Base-by-base conservation (phyloP, 92 coral and sea anemone species). In the Ricordea florida region DNA sequence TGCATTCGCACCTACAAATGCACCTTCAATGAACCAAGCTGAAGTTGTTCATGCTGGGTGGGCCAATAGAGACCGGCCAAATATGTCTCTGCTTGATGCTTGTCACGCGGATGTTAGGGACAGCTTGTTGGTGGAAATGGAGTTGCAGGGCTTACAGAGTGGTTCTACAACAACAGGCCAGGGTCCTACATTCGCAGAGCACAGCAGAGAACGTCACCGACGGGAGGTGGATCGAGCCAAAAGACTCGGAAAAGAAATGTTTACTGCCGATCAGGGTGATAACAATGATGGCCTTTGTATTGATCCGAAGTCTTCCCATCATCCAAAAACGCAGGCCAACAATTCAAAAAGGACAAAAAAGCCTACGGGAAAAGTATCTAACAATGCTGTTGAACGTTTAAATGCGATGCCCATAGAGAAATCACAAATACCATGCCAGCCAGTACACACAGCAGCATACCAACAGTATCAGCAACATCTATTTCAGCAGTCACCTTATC, bases 41-140 rank as follows among this genome's bases (percentile, higher is more conserved):
- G 85, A 85, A 48, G 85, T 89, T 2, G 32, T 85, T 23, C 85
- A 84, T 55, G 87, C 85, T 14, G 27, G 90, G 20, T 89, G 94
- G 87, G 37, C 88, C 21, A 72, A 89, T 53, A 18, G 84, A 74
- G 87, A 89, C 66, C 50, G 45, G 14, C 67, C 67, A 4, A 74
- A 84, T 27, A 36, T 84, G 36, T 84, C 90, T 8, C 84, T 84
- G 31, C 90, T 84, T 0, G 87, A 79, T 10, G 84, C 57, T 13
- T 78, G 90, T 57, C 83, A 83, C 17, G 76, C 83, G 15, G 90
- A 89, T 52, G 74, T 55, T 4, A 35, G 61, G 47, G 87, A 84
- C 11, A 5, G 35, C 22, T 36, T 83, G 52, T 53, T 83, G 32
- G 53, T 89, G 13, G 87, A 83, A 17, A 59, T 66, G 34, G 93